phyloP scores from a whole-genome alignment of 2,113 vertebrate species.

The Alethe castanea region DNA sequence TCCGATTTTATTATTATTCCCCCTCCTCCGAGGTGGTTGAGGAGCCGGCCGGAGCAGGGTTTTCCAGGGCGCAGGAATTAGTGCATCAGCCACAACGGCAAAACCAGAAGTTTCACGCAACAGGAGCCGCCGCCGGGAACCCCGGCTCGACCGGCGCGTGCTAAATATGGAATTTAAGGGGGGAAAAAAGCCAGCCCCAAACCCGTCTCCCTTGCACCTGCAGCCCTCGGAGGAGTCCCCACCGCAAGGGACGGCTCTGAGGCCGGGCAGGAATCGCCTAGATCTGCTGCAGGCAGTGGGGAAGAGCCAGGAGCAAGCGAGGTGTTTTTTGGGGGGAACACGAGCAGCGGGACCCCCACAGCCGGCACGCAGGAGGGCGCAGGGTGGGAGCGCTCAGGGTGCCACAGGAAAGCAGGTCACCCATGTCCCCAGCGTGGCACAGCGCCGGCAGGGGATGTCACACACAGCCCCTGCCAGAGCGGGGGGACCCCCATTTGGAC shows the following conservation, averaged over 20 bases:
- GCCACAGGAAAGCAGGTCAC: not conserved
- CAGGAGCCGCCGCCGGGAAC: constrained; percentile 19
- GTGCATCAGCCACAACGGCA: not conserved
- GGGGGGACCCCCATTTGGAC: not conserved
- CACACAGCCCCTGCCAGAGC: rapidly evolving
- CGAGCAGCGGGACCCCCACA: not conserved
- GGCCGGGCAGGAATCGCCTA: not conserved
- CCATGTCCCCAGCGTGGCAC: rapidly evolving
- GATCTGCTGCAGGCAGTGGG: not conserved
- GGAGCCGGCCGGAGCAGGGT: not conserved
- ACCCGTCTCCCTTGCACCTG: not conserved
- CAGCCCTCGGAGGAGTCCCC: not conserved
- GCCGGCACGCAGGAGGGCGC: not conserved
- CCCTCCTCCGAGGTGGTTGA: not conserved
- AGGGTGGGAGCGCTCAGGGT: not conserved
- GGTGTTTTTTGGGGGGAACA: not conserved
- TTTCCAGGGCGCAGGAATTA: constrained; percentile 32
- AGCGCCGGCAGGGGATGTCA: not conserved
- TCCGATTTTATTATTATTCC: not conserved
- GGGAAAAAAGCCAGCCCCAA: not conserved
- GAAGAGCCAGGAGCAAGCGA: not conserved
- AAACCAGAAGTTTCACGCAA: constrained; percentile 50
- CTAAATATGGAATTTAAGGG: not conserved
- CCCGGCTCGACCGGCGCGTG: not conserved
- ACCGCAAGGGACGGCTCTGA: rapidly evolving